phyloP scores from a whole-genome alignment of 2,113 vertebrate genomes.

The Parotia lawesii region DNA sequence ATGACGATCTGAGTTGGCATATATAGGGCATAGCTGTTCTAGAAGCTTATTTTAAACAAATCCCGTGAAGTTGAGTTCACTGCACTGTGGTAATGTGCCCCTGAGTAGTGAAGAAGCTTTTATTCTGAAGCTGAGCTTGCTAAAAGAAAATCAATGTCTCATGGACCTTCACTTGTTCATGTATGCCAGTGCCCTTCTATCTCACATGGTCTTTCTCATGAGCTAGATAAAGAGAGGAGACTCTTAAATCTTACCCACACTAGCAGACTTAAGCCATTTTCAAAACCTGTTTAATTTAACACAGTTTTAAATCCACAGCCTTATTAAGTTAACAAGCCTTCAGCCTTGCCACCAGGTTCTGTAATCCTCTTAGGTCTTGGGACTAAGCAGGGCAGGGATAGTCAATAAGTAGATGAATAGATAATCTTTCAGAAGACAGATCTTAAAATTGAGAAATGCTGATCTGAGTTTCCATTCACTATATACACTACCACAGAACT shows the following conservation, averaged over 20 bases:
- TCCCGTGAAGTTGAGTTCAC: background rate
- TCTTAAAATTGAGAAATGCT: background rate
- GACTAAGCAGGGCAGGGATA: background rate
- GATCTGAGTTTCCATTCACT: background rate
- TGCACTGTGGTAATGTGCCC: background rate
- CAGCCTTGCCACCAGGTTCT: conserved; percentile 25
- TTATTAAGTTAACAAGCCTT: conserved; percentile 58
- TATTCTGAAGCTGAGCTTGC: background rate
- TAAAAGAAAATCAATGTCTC: background rate
- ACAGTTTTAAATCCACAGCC: conserved; percentile 47
- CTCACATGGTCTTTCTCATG: background rate
- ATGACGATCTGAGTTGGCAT: background rate
- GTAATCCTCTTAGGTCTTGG: conserved; percentile 41
- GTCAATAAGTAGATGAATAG: conserved; percentile 46
- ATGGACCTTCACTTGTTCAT: background rate
- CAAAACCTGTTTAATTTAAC: conserved; percentile 56
- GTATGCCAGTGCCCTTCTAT: background rate
- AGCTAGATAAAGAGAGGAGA: background rate
- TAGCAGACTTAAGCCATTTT: conserved; percentile 38
- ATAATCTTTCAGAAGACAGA: conserved; percentile 12
- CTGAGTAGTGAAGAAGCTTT: background rate
- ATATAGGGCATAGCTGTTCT: background rate
- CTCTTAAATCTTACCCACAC: background rate
- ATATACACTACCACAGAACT: background rate
- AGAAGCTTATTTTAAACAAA: conserved; percentile 14